Evolutionary conservation across 2,888 invertebrate genomes (phyloP), one percentile per base, ranked within the genome.

Genomic region (Aplocera efformata): DNA sequence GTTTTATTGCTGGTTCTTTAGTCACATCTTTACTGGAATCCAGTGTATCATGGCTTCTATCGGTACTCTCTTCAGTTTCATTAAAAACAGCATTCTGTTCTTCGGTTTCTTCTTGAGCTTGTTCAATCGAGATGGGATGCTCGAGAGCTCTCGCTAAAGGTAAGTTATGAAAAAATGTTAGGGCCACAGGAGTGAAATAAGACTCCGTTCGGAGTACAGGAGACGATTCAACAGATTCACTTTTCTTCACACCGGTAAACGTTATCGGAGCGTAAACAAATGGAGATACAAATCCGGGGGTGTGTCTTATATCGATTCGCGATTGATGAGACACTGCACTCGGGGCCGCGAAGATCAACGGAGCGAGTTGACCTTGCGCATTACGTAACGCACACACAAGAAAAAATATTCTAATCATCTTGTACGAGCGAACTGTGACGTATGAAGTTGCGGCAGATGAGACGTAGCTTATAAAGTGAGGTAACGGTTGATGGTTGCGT

Each of bases 301-400:
- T 61, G 36, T 81, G 77, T 35, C 66, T 71, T 29, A 91, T 84
- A 52, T 90, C 86, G 34, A 90, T 76, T 32, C 90, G 80, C 33
- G 90, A 90, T 62, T 90, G 90, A 61, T 89, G 88, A 1, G 90
- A 90, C 10, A 90, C 89, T 27, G 90, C 83, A 58, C 88, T 89
- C 1, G 90, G 90, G 17, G 89, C 84, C 9, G 81, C 74, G 49
- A 82, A 78, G 51, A 84, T 76, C 6, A 82, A 33, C 29, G 80
- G 79, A 29, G 64, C 54, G 17, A 74, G 26, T 53, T 83, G 72
- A 56, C 74, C 60, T 38, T 61, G 60, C 34, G 66, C 68, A 52
- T 54, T 43, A 41, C 54, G 61, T 48, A 70, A 37, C 10, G 60
- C 60, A 58, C 59, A 63, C 48, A 67, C 48, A 23, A 76, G 32